Evolutionary conservation across 2,797 vertebrate species (phyloP).

Genomic region (Vireo griseus): DNA sequence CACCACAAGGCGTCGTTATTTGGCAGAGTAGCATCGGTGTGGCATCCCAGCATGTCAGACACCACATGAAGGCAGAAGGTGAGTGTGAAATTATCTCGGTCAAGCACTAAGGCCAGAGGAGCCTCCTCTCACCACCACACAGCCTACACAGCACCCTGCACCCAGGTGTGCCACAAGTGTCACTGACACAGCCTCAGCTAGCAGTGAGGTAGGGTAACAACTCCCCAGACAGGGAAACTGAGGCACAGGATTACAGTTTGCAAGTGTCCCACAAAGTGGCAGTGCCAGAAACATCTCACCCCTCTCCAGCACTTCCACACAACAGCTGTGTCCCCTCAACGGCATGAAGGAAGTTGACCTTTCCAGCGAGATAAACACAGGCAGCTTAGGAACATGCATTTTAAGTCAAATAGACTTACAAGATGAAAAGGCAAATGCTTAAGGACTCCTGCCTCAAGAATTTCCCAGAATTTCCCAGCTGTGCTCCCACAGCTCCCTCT

Average conservation of each 20-base stretch:
- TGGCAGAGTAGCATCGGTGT: not conserved
- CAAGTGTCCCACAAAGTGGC: not conserved
- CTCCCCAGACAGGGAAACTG: not conserved
- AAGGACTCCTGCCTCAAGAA: not conserved
- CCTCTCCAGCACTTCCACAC: not conserved
- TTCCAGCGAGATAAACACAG: not conserved
- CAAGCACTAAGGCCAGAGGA: accelerated
- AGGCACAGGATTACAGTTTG: not conserved
- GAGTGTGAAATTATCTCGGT: accelerated
- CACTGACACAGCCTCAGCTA: not conserved
- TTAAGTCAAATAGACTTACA: not conserved
- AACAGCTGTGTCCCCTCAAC: not conserved
- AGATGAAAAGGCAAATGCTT: not conserved
- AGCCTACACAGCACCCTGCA: not conserved
- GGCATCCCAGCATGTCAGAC: not conserved
- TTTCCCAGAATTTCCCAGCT: not conserved
- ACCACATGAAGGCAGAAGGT: not conserved
- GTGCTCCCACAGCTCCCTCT: not conserved
- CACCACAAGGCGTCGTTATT: not conserved
- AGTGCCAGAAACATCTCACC: not conserved
- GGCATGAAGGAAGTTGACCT: not conserved
- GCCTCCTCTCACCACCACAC: not conserved
- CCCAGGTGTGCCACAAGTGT: not conserved
- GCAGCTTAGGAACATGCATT: not conserved
- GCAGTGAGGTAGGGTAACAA: constrained; percentile 38